Base-by-base conservation (phyloP, 1,140 invertebrate genomes). In the Mactra quadrangularis region DNA sequence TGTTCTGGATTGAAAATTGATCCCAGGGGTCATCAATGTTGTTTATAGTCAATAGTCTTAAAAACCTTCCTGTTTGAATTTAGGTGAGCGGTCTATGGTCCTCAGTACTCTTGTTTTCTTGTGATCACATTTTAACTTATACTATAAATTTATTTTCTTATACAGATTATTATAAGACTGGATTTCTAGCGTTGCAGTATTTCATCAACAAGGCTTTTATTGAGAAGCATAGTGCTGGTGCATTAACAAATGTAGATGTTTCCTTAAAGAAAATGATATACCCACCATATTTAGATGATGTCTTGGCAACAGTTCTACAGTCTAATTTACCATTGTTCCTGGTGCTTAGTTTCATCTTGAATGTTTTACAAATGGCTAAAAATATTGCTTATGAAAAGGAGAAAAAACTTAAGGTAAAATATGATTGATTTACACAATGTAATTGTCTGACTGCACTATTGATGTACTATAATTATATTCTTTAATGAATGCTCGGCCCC, bases 161-260 rank as follows among this genome's bases (percentile, higher is more conserved):
- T 91, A 53, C 89, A 96, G 96, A 94, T 66, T 96, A 96, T 90
- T 94, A 93, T 33, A 87, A 91, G 13, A 95, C 96, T 92, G 95
- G 96, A 72, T 96, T 96, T 88, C 89, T 96, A 15, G 93, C 93
- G 3, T 86, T 96, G 1, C 96, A 96, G 90, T 94, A 95, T 87
- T 93, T 94, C 1, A 87, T 96, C 13, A 95, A 95, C 17, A 92
- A 94, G 75, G 92, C 94, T 47, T 93, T 96, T 22, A 95, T 95
- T 71, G 92, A 94, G 59, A 79, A 75, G 17, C 38, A 52, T 19
- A 17, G 53, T 4, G 33, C 60, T 1, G 53, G 25, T 13, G 3
- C 25, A 7, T 41, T 60, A 11, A 35, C 76, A 4, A 64, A 64
- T 25, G 31, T 90, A 11, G 59, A 88, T 11, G 70, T 93, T 17